phyloP scores from a whole-genome alignment of 2,113 vertebrate species.

The Dicerorhinus sumatrensis region DNA sequence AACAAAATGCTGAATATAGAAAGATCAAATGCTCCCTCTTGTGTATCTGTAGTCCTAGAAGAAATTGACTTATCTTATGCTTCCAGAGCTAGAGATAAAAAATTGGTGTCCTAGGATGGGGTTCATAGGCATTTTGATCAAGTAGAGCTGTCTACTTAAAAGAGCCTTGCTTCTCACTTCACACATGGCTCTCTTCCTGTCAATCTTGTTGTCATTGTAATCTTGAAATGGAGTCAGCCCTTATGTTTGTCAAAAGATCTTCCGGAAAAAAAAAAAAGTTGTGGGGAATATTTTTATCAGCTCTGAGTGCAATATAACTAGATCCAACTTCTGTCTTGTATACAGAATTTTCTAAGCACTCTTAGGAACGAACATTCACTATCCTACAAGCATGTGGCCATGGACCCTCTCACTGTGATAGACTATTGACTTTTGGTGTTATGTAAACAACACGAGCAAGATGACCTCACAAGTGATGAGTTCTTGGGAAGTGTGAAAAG shows the following conservation, averaged over 20 bases:
- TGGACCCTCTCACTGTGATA: neutral
- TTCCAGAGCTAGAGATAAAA: neutral
- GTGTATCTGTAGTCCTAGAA: neutral
- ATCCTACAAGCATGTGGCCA: fast-evolving
- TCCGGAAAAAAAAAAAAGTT: neutral
- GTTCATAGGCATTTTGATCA: neutral
- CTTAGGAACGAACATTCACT: neutral
- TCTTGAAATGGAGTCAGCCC: neutral
- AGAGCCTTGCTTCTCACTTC: neutral
- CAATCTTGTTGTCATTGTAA: neutral
- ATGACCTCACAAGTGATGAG: neutral
- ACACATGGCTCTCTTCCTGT: neutral
- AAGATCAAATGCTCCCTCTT: neutral
- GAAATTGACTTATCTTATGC: neutral
- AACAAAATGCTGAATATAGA: neutral
- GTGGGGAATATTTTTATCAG: neutral
- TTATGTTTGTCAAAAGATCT: neutral
- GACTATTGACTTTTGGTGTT: neutral
- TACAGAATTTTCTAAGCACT: neutral
- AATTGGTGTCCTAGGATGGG: neutral
- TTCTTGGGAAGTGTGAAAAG: neutral
- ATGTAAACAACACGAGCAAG: neutral
- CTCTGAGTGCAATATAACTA: neutral
- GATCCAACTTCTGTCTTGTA: neutral
- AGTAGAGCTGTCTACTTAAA: neutral